Conservation (phyloP, 2,113 vertebrate genomes). For the Rhadina sibilatrix region DNA sequence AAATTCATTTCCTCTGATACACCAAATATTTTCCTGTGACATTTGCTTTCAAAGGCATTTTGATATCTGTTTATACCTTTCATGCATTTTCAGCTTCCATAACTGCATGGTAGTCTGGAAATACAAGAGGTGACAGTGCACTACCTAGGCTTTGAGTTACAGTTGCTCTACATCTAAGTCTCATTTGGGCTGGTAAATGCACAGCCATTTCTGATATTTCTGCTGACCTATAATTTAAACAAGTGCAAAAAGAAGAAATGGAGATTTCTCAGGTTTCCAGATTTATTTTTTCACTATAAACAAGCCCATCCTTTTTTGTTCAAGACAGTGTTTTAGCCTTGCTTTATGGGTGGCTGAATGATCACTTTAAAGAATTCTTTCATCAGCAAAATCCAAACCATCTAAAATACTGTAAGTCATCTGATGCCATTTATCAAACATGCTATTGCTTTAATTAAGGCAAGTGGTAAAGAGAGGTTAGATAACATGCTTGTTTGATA, state of each 20-base stretch:
- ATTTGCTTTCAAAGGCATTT: constrained; percentile 8
- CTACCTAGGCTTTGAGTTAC: not conserved
- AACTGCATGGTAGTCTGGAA: not conserved
- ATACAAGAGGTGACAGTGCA: not conserved
- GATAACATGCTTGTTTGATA: not conserved
- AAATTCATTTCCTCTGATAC: constrained; percentile 8
- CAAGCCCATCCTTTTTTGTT: not conserved
- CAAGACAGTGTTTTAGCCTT: not conserved
- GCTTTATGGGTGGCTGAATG: not conserved
- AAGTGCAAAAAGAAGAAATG: not conserved
- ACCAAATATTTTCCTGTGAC: not conserved
- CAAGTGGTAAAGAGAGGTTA: not conserved
- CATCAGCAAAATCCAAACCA: not conserved
- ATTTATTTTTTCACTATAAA: not conserved
- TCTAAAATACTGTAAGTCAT: not conserved
- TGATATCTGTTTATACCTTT: not conserved
- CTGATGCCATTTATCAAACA: not conserved
- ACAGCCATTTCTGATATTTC: not conserved
- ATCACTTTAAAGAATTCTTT: not conserved
- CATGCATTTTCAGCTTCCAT: not conserved
- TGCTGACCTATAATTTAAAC: not conserved
- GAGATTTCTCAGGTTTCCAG: not conserved
- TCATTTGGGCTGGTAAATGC: not conserved
- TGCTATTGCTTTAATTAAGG: not conserved
- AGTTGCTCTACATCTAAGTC: not conserved